These are phyloP conservation scores for Rhodinocichla rosea DNA, from an alignment of 2,113 vertebrate genomes.

Conservation along the genomic window DNA sequence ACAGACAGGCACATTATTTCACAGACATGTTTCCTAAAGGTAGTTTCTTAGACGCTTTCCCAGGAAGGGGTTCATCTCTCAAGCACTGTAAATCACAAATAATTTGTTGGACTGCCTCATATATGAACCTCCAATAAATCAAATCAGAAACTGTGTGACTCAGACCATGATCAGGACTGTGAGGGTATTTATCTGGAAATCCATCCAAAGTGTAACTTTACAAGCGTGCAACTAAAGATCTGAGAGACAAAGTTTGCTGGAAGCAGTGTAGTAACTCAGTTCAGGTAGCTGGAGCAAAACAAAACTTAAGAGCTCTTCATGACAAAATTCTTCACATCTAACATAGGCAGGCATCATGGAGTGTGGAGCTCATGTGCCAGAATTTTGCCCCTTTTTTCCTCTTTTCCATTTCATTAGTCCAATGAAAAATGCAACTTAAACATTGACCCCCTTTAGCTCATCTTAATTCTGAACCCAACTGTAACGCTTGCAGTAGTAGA, in stretches of 20 bases:
- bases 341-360: not conserved
- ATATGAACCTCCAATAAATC: not conserved
- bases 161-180: not conserved
- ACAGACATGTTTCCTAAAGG: not conserved
- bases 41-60: not conserved
- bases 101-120: not conserved
- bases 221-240: not conserved
- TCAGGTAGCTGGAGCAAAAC: not conserved
- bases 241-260: not conserved
- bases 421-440: not conserved
- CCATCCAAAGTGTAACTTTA: not conserved
- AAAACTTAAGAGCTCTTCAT: not conserved
- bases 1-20: conserved; percentile 9
- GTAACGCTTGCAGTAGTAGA: not conserved
- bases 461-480: not conserved
- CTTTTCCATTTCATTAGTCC: not conserved
- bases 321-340: not conserved
- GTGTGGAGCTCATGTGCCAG: not conserved
- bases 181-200: not conserved
- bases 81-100: not conserved
- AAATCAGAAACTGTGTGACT: not conserved
- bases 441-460: not conserved
- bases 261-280: not conserved
- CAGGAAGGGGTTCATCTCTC: not conserved
- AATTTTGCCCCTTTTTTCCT: not conserved